Conservation (phyloP, 2,113 vertebrate genomes). For the Vulpes lagopus region DNA sequence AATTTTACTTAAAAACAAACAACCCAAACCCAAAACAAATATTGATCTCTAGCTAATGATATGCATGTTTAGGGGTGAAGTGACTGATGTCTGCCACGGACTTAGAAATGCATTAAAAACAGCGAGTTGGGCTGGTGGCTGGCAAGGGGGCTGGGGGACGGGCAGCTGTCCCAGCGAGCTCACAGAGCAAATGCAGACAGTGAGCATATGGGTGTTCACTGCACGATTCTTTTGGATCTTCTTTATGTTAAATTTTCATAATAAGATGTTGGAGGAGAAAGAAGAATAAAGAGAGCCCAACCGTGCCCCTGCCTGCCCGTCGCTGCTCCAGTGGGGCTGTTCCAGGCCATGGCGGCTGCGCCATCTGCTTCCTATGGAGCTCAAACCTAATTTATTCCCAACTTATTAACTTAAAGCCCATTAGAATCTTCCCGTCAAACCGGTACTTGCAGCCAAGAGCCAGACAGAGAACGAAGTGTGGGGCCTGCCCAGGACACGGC, state of each 20-base stretch:
- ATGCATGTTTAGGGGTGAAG: accelerated
- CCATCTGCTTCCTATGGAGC: constrained; percentile 36
- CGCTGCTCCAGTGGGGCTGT: neutral
- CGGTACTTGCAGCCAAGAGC: neutral
- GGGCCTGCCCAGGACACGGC: neutral
- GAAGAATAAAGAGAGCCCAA: neutral
- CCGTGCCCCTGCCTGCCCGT: accelerated
- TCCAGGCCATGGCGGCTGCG: neutral
- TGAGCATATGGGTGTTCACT: accelerated
- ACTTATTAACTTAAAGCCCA: constrained; percentile 82
- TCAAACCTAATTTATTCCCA: constrained; percentile 80
- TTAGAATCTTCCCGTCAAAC: constrained; percentile 64
- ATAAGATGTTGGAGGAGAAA: neutral
- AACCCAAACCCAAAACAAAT: neutral
- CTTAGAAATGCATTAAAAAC: neutral
- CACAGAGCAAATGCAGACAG: accelerated
- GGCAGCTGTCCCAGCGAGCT: neutral
- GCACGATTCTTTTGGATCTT: accelerated
- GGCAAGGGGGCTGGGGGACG: accelerated
- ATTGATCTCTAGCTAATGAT: neutral
- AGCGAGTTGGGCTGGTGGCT: accelerated
- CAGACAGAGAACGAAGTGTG: accelerated
- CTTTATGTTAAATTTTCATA: neutral
- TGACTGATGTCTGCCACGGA: neutral
- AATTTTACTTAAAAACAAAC: neutral